Evolutionary conservation across 2,888 invertebrate species (phyloP).

Genomic region (Papilio demoleus): DNA sequence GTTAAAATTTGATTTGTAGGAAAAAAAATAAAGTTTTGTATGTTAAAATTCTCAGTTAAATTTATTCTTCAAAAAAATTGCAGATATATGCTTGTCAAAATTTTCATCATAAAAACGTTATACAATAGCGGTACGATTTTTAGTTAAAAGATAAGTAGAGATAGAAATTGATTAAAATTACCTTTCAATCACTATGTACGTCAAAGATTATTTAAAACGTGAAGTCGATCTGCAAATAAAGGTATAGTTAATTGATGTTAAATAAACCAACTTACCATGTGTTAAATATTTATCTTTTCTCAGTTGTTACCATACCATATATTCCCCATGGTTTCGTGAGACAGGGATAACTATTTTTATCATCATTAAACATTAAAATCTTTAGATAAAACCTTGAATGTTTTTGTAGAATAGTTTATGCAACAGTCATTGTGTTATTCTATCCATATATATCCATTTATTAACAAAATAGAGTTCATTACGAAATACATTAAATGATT

Average conservation of each 20-base stretch:
- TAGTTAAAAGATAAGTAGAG: no score
- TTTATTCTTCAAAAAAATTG: constrained; percentile 60
- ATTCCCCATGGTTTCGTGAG: constrained; percentile 56
- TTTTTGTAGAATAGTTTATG: no score
- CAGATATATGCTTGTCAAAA: constrained; percentile 72
- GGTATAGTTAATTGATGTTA: constrained; percentile 1
- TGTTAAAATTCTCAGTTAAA: constrained; percentile 20
- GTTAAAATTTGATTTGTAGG: not conserved
- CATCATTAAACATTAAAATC: constrained; percentile 48
- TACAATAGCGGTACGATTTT: no score
- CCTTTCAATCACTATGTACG: not conserved
- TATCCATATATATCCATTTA: no score
- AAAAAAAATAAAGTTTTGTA: not conserved
- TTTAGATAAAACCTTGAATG: no score
- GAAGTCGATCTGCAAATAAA: constrained; percentile 1
- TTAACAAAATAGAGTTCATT: no score
- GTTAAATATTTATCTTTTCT: constrained; percentile 26
- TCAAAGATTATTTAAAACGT: not conserved
- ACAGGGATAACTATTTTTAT: constrained; percentile 57
- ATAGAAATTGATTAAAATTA: not conserved
- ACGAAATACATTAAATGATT: no score
- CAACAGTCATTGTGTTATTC: no score
- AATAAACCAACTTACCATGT: constrained; percentile 52
- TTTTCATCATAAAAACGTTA: constrained; percentile 45
- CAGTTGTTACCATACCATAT: constrained; percentile 60